A percentile compares a stretch with the other conserved stretches of the same genome.
phyloP scores from a whole-genome alignment of 2,797 vertebrate genomes.

The Halcyon chelicuti region DNA sequence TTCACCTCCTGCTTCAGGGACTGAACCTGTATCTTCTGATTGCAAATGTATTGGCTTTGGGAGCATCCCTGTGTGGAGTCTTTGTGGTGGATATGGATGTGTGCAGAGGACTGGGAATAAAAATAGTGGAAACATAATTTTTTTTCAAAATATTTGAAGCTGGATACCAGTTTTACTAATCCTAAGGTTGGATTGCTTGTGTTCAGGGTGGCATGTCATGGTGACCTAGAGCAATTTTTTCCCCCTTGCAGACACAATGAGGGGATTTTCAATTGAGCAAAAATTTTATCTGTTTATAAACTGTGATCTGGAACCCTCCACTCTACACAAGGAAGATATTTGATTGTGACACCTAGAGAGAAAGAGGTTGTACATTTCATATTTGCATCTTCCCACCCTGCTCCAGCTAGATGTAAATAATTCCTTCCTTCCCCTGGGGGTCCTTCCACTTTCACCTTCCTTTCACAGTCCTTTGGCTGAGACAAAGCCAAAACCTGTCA shows the following conservation, averaged over 20 bases:
- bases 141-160: background rate
- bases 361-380: background rate
- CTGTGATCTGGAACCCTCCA: background rate
- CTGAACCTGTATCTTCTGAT: background rate
- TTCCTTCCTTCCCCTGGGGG: background rate
- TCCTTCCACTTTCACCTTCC: background rate
- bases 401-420: background rate
- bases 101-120: background rate
- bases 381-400: background rate
- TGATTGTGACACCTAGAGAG: background rate
- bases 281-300: background rate
- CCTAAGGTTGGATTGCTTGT: background rate
- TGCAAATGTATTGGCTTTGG: background rate
- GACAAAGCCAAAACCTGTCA: background rate
- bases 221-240: background rate
- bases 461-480: background rate
- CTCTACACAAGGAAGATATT: background rate
- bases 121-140: background rate
- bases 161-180: background rate
- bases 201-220: background rate
- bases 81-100: background rate
- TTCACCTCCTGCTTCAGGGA: background rate
- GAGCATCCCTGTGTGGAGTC: background rate
- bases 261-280: background rate
- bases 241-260: background rate